These are phyloP conservation scores for Cebus imitator DNA, from an alignment of 2,113 vertebrate genomes.

Conservation along the genomic window DNA sequence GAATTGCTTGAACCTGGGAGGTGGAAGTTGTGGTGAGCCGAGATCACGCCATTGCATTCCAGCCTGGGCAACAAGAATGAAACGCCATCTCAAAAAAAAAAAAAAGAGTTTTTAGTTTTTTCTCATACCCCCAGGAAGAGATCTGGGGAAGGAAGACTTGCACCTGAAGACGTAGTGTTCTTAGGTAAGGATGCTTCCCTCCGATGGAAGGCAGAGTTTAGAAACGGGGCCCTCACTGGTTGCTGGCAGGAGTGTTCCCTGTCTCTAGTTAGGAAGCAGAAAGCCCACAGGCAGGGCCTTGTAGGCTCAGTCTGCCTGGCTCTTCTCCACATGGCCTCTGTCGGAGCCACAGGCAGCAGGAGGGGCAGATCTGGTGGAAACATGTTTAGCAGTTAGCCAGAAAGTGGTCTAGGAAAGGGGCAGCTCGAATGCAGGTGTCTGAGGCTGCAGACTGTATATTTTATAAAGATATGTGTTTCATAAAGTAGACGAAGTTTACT, in stretches of 20 bases:
- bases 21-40: no score
- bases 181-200: background rate
- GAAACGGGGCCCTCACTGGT: background rate
- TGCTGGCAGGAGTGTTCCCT: no score
- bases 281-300: no score
- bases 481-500: background rate
- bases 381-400: background rate
- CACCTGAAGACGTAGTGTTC: background rate
- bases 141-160: background rate
- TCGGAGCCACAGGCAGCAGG: background rate
- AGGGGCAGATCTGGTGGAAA: background rate
- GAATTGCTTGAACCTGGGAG: no score
- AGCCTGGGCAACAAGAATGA: no score
- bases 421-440: background rate
- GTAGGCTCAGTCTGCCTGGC: rapidly evolving
- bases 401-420: background rate
- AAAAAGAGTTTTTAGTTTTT: background rate
- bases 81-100: no score
- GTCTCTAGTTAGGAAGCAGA: background rate
- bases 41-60: no score
- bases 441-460: background rate
- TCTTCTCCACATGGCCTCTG: background rate
- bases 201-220: background rate
- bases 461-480: background rate
- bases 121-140: background rate